A percentile compares a stretch with the other conserved stretches of the same genome.
These are phyloP conservation scores for Xestia c-nigrum DNA, from an alignment of 2,888 invertebrate species.

Conservation along the genomic window DNA sequence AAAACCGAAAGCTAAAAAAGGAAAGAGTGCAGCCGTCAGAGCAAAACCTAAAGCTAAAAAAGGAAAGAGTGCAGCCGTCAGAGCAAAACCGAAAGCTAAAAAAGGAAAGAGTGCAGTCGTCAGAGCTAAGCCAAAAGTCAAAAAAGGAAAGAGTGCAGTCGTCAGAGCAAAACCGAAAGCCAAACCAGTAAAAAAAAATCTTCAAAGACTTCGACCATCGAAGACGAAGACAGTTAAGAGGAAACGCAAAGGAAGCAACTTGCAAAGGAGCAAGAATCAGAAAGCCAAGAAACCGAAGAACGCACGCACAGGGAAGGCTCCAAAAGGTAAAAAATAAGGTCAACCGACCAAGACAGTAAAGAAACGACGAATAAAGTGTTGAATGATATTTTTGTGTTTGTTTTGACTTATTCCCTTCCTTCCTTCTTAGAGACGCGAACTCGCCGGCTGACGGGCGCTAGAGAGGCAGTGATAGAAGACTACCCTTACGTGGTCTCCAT, in stretches of 20 bases:
- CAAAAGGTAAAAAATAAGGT: constrained; percentile 63
- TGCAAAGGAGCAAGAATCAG: constrained; percentile 6
- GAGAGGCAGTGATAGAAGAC: constrained; percentile 80
- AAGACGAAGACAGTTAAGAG: constrained; percentile 14
- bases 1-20: constrained; percentile 11
- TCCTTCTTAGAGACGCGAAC: constrained; percentile 61
- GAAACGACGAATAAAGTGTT: constrained; percentile 56
- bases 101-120: constrained; percentile 11
- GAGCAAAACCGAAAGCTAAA: background rate
- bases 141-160: constrained; percentile 9
- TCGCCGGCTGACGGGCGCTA: constrained; percentile 79
- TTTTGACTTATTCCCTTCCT: constrained; percentile 63
- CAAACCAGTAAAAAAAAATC: constrained; percentile 12
- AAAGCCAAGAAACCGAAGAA: constrained; percentile 26
- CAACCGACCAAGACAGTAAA: constrained; percentile 28
- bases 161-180: constrained; percentile 22
- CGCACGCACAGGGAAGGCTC: constrained; percentile 14
- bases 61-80: constrained; percentile 1
- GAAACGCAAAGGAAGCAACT: constrained; percentile 1
- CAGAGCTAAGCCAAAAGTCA: background rate
- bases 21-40: constrained; percentile 1
- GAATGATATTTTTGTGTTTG: constrained; percentile 41
- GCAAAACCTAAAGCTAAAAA: background rate
- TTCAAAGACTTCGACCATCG: background rate
- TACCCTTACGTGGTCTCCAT: constrained; percentile 86